Conservation (phyloP, 2,113 vertebrate genomes). For the Numenius arquata region DNA sequence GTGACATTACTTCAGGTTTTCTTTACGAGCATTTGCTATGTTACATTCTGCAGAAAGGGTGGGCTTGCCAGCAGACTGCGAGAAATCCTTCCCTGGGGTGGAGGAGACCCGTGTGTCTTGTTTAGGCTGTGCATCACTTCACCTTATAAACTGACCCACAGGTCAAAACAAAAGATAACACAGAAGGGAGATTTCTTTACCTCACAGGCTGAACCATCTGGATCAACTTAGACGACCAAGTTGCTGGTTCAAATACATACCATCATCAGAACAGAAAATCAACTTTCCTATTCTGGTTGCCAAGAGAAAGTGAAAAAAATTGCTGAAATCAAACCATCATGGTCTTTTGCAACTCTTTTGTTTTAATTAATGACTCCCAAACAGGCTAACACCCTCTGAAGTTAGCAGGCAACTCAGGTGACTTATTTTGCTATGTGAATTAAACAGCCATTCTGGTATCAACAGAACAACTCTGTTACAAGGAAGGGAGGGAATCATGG, state of each 20-base stretch:
- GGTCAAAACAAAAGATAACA: neutral
- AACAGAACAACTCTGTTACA: neutral
- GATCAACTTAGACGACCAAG: neutral
- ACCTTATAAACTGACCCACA: neutral
- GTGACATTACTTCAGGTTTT: neutral
- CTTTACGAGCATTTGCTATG: neutral
- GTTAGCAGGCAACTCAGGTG: neutral
- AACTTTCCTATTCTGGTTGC: neutral
- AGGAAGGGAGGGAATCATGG: neutral
- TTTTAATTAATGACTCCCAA: slow-evolving; percentile 6
- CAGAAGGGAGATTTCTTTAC: neutral
- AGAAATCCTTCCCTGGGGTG: neutral
- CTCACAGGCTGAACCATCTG: neutral
- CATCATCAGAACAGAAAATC: neutral
- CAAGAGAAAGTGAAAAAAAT: slow-evolving; percentile 1
- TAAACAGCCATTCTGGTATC: neutral
- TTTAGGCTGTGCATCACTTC: neutral
- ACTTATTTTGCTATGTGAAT: slow-evolving; percentile 40
- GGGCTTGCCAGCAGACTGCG: neutral
- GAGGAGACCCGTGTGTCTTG: neutral
- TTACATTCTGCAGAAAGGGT: neutral
- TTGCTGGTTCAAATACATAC: neutral
- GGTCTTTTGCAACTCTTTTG: neutral
- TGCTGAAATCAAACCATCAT: neutral
- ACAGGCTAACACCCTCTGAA: neutral